Base-by-base conservation (phyloP, 2,797 vertebrate genomes). In the Sus cebifrons region DNA sequence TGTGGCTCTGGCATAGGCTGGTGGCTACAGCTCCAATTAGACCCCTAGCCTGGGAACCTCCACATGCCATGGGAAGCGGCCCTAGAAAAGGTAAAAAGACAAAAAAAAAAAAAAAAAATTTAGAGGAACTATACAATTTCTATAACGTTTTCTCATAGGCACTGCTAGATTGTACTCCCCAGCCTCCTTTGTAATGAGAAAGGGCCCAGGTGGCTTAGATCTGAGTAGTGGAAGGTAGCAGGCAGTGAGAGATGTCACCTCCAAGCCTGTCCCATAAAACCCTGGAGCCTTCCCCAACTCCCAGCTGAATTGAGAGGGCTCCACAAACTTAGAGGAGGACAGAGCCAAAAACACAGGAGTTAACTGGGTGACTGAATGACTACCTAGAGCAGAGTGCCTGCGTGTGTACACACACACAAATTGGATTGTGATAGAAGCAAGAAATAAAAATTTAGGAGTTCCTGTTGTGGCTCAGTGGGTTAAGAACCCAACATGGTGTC, bases 331-430 rank as follows among this genome's bases (percentile, higher is more conserved):
- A 56, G 23, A 85, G 32, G 60, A 56, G 9, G 25, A 14, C 17
- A n/a, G 60, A 75, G n/a, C 5, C 81, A 54, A 56, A 40, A 62
- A 32, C 32, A 21, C 13, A 84, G 44, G 49, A 91, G 54, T 25
- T 18, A 25, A 52, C 62, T 20, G 32, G 32, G 25, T n/a, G 6
- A 27, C 62, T 56, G 17, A 67, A 56, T 68, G 32, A n/a, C 32
- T 7, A 67, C n/a, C 8, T 1, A 5, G 60, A 65, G 17, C 23
- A 74, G 13, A 40, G 29, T 18, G 6, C 1, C 0, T 2, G 2
- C 5, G 1, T 23, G 6, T 0, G 13, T 7, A 8, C 40, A 15
- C 49, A 21, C 58, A 3, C 40, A 14, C 20, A n/a, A 64, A 71
- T 0, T 29, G 52, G 78, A 58, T 36, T 32, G 20, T 29, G 62